Evolutionary conservation across 2,888 invertebrate genomes (phyloP), one percentile per base, ranked within the genome.

Genomic region (Stenoptilia bipunctidactyla): DNA sequence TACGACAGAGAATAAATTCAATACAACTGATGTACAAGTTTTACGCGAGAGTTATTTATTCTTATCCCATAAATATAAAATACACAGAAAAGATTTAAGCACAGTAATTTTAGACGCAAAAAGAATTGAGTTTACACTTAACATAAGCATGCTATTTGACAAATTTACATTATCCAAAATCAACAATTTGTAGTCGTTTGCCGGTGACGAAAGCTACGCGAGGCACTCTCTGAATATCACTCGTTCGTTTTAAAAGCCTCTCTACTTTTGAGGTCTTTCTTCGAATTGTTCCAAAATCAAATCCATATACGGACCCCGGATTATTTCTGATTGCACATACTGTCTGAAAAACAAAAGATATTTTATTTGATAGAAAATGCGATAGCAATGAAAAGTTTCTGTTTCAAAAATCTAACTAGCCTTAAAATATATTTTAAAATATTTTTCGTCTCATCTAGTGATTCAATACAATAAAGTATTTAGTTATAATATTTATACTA

Each of bases 131-230:
- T n/a, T 8, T 30, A 12, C 9, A 30, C 3, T 3, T 9, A 30
- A 30, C 4, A 30, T 3, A 10, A 10, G 4, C 10, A n/a, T 30
- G 30, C n/a, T n/a, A 30, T 4, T 30, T 30, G 20, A 8, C 20
- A 8, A 10, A 12, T 10, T 8, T 30, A 10, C 12, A n/a, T 59
- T 55, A 76, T 40, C 84, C 85, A 48, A 86, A 79, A 44, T 87
- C 86, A 13, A 87, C 70, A 51, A 87, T 87, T 51, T 85, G 86
- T 41, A 89, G 56, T 51, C 74, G 76, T 51, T 80, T 88, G 5
- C 86, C 87, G 20, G 85, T 73, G 13, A 84, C 84, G 52, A 87
- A 88, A 5, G 84, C 79, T 6, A 89, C 68, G 45, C 84, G 84
- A 9, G 89, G 88, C 10, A 83, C 57, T 15, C 55, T 58, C 13